These are phyloP conservation scores for Monomorium pharaonis DNA, from an alignment of 1,140 invertebrate genomes.

Conservation along the genomic window DNA sequence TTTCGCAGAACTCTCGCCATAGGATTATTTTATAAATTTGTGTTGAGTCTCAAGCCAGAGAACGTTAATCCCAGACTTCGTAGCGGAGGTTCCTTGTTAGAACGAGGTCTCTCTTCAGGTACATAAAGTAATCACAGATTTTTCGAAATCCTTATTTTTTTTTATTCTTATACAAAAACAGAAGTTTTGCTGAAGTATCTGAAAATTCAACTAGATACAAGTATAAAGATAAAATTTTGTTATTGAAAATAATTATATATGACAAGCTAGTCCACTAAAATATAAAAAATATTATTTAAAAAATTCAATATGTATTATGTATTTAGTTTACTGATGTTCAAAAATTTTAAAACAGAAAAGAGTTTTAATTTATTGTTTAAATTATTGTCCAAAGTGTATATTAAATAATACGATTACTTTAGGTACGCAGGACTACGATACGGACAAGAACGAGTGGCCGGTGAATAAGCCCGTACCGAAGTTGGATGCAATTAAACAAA, in stretches of 20 bases:
- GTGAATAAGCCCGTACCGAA: constrained; percentile 92
- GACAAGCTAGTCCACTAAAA: too few species aligned
- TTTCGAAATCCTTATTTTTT: too few species aligned
- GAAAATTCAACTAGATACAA: too few species aligned
- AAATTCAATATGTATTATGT: too few species aligned
- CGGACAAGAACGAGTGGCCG: constrained; percentile 87
- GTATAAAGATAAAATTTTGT: too few species aligned
- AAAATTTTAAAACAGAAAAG: too few species aligned
- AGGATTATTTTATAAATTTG: constrained; percentile 91
- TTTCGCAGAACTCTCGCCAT: constrained; percentile 89
- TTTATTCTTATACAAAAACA: too few species aligned
- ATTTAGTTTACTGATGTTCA: too few species aligned
- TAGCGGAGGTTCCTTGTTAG: constrained; percentile 85
- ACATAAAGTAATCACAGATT: not conserved
- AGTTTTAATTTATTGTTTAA: too few species aligned
- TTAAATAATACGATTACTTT: constrained; percentile 62
- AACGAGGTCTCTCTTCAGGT: constrained; percentile 89
- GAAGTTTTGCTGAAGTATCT: too few species aligned
- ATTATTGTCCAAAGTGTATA: not conserved
- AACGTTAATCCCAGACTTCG: constrained; percentile 77
- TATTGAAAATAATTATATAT: too few species aligned
- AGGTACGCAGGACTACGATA: constrained; percentile 90
- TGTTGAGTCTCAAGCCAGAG: constrained; percentile 84
- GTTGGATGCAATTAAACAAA: constrained; percentile 90
- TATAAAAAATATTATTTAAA: too few species aligned